Evolutionary conservation across 1,140 invertebrate species (phyloP), one percentile per base, ranked within the genome.

Genomic region (Penaeus vannamei): DNA sequence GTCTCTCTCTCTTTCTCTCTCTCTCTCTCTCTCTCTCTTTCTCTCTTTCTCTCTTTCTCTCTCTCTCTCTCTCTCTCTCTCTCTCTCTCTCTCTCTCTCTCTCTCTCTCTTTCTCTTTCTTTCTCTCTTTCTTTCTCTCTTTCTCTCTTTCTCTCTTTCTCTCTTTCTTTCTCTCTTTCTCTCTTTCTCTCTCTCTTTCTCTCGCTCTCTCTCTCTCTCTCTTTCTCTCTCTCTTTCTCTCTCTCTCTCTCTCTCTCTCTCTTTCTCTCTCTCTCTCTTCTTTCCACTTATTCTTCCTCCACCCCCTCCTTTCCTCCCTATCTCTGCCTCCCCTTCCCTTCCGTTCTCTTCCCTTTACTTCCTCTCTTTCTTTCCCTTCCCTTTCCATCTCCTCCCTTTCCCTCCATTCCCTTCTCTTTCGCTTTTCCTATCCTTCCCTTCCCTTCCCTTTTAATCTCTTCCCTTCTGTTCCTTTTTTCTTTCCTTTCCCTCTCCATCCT

Each of bases 11-110:
- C 66, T 69, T 14, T 69, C 66, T 69, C 66, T 69, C 66, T 69
- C 66, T 69, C 66, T 69, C 66, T 69, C 66, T 69, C 66, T 69
- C 66, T 69, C 66, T 32, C 59, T 64, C 82, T 22, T 26, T 36
- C 82, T 36, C 60, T 23, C n/a, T 23, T 60, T 64, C n/a, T 23
- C 82, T 36, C 82, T 64, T 60, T 32, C 60, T 23, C 60, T 64
- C 82, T 62, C 26, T 32, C 81, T 84, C 81, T 84, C 59, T 84
- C 81, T 84, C 81, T 62, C 53, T 61, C 81, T 84, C 64, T 69
- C 64, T 69, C 64, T 69, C 64, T 69, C 64, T 69, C 64, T 69
- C 64, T 69, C 64, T 69, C 64, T 69, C 64, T 69, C 64, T 69
- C 64, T 69, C 64, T 69, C 64, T 69, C 64, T 69, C 64, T 69